Base-by-base conservation (phyloP, 37 sponge, comb jelly and placozoan genomes). In the Agelas oroides region DNA sequence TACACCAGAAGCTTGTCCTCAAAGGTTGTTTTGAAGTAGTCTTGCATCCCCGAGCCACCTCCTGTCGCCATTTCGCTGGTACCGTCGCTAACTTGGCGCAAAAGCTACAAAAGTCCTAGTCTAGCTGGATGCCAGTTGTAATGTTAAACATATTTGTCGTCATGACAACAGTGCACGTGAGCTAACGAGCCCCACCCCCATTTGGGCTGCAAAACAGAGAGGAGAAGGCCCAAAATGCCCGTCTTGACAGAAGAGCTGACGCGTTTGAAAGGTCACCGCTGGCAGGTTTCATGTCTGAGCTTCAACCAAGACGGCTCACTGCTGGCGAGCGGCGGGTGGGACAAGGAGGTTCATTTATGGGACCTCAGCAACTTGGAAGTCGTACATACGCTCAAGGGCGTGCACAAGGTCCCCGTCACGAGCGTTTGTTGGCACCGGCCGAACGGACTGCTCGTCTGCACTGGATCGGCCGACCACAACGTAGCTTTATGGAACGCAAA, bases 1-100 rank as follows among this genome's bases (percentile, higher is more conserved):
- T 87, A 95, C 96, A 96, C 91, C 54, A 98, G 76, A 21, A 98
- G 90, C 76, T 90, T 96, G 79, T 98, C 95, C 60, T 98, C 96
- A 59, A 98, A 94, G 11, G 99, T 90, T 32, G 97, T 79, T 58
- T 88, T 92, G 75, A 98, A 98, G 62, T 96, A 94, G 34, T 98
- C 97, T 33, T 98, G 97, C 30, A 98, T 32, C 19, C 82, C 84
- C 52, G 80, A 40, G 38, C 68, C 65, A 5, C 79, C 30, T 70
- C 55, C 73, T 1, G 83, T 70, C 38, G 85, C 85, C 90, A 84
- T 89, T 70, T 17, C n/a, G n/a, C n/a, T n/a, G n/a, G n/a, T n/a
- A n/a, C n/a, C n/a, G n/a, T n/a, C n/a, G n/a, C n/a, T n/a, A n/a
- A n/a, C n/a, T n/a, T n/a, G n/a, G n/a, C n/a, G n/a, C n/a, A n/a